phyloP scores from a whole-genome alignment of 2,113 vertebrate genomes.

The Dascyllus trimaculatus region DNA sequence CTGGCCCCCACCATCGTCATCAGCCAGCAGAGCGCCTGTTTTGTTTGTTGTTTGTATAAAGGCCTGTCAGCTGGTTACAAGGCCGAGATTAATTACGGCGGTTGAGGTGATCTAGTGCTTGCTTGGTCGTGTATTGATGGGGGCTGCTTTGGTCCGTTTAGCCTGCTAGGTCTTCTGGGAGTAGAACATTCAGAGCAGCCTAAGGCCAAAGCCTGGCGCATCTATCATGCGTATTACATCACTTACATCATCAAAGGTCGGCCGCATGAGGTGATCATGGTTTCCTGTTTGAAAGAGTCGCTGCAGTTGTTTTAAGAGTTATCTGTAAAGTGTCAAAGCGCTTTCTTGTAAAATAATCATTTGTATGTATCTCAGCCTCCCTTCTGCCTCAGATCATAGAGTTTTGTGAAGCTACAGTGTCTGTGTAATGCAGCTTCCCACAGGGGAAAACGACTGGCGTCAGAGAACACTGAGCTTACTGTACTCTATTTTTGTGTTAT shows the following conservation, averaged over 20 bases:
- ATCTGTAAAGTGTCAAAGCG: slow-evolving; percentile 23
- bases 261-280: slow-evolving; percentile 37
- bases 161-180: slow-evolving; percentile 65
- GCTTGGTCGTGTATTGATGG: slow-evolving; percentile 68
- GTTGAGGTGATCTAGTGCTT: slow-evolving; percentile 52
- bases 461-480: slow-evolving; percentile 49
- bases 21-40: slow-evolving; percentile 25
- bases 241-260: slow-evolving; percentile 63
- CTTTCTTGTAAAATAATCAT: slow-evolving; percentile 40
- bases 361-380: slow-evolving; percentile 26
- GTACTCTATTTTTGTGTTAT: slow-evolving; percentile 58
- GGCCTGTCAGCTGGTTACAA: slow-evolving; percentile 52
- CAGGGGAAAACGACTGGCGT: slow-evolving; percentile 13
- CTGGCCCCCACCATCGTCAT: slow-evolving; percentile 22
- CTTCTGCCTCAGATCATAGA: slow-evolving; percentile 23
- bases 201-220: slow-evolving; percentile 64
- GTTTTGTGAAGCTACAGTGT: slow-evolving; percentile 36
- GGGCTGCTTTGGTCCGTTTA: slow-evolving; percentile 66
- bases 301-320: slow-evolving; percentile 20
- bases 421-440: slow-evolving; percentile 26
- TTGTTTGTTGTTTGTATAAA: slow-evolving; percentile 64
- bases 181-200: slow-evolving; percentile 62
- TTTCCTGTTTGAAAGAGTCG: slow-evolving; percentile 48
- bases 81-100: slow-evolving; percentile 62
- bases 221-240: slow-evolving; percentile 71